Evolutionary conservation across 2,888 invertebrate species (phyloP), one percentile per base, ranked within the genome.

Genomic region (Neoscelio sp.): DNA sequence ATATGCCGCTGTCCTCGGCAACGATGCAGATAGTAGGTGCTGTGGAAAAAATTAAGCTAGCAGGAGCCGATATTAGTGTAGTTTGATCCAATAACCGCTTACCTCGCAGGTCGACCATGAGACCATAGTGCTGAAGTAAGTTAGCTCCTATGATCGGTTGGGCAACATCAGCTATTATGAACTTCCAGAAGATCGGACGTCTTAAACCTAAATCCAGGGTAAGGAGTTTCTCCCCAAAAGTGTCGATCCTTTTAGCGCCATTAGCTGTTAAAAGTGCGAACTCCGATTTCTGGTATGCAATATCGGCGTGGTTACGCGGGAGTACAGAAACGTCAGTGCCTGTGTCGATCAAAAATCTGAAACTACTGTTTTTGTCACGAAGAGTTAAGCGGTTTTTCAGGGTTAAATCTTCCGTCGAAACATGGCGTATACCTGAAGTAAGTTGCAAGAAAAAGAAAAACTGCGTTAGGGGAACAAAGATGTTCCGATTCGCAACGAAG

Each of bases 141-240:
- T 88, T 87, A 0, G 82, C 85, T 1, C 87, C 87, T 8, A 89
- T 87, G 5, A 89, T 88, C 0, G 88, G 83, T 10, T 82, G 83
- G 0, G 85, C 71, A 2, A 87, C 85, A 28, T 88, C 85, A 0
- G 88, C 87, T 0, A 88, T 78, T 0, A 84, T 62, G 60, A 88
- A 89, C 0, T 80, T 62, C 87, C 87, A 88, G 0, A 58, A 52
- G 28, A 85, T 85, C 0, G 67, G 75, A 1, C 86, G 80, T n/a
- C 83, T 81, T 2, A 88, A 65, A 2, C 85, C 85, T 2, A 88
- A 60, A 30, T 86, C 80, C 0, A 87, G 48, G 0, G 76, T 52
- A 0, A 86, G 46, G 0, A 79, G 50, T 1, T 73, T 64, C 3
- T 54, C 77, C 0, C 87, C 88, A 74, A 85, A 89, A 0, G 87